These are phyloP conservation scores for Myripristis murdjan DNA, from an alignment of 2,797 vertebrate species.

Conservation along the genomic window DNA sequence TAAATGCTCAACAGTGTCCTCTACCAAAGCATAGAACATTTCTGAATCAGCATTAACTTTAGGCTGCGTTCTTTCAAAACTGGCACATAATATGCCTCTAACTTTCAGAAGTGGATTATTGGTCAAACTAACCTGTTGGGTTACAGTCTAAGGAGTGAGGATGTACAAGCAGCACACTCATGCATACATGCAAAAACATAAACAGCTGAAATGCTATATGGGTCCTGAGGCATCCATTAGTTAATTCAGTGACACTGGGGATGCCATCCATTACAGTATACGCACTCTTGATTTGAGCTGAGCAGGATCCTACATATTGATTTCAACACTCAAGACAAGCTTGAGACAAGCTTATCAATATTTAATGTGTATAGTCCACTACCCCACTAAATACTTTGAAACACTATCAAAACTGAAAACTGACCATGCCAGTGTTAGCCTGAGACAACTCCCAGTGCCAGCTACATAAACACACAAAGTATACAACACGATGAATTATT, in stretches of 20 bases:
- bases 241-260: constrained; percentile 4
- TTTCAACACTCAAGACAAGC: constrained; percentile 28
- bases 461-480: constrained; percentile 47
- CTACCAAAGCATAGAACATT: neutral
- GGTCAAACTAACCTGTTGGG: neutral
- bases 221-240: constrained; percentile 7
- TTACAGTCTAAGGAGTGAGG: neutral
- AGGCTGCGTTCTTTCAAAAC: neutral
- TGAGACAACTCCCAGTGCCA: constrained; percentile 8
- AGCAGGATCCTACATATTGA: constrained; percentile 22
- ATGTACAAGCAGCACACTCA: neutral
- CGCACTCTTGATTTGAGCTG: constrained; percentile 14
- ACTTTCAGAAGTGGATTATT: neutral
- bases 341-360: constrained; percentile 37
- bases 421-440: constrained; percentile 8
- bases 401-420: constrained; percentile 46
- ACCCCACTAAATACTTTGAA: constrained; percentile 47
- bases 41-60: neutral
- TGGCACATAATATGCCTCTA: neutral
- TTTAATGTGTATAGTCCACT: constrained; percentile 42
- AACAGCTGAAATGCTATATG: neutral
- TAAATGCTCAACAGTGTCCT: neutral
- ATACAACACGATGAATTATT: constrained; percentile 56
- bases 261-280: constrained; percentile 1
- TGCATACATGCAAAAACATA: neutral